Evolutionary conservation across 2,113 vertebrate species (phyloP).

Genomic region (Orthonyx spaldingii): DNA sequence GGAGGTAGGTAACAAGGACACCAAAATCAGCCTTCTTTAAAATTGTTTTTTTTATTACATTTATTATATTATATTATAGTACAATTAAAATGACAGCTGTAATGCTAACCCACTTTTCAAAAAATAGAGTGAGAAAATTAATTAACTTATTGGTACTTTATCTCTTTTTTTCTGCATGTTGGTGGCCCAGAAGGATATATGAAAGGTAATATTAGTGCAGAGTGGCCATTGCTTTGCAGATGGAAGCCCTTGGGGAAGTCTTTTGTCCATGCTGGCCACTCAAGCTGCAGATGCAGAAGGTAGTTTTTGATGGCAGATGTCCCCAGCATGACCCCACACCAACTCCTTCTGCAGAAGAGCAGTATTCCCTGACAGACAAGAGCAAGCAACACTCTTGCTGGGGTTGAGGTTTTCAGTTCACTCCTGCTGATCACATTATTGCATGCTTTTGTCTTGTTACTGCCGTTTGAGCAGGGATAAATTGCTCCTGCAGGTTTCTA

Average conservation of each 20-base stretch:
- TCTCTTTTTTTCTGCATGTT: background rate
- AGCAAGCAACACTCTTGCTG: background rate
- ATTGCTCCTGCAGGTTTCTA: background rate
- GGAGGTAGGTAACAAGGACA: accelerated
- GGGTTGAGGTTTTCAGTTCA: background rate
- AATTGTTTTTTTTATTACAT: too few relatives aligned
- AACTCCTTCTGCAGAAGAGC: background rate
- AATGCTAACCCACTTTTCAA: background rate
- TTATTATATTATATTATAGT: too few relatives aligned
- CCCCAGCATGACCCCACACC: background rate
- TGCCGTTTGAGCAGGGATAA: background rate
- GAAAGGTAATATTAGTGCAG: background rate
- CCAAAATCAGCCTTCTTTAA: background rate
- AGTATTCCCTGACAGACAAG: background rate
- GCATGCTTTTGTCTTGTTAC: background rate
- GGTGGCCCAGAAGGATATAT: background rate
- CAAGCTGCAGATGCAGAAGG: background rate
- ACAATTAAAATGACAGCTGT: too few relatives aligned
- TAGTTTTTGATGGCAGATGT: background rate
- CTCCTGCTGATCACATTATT: background rate
- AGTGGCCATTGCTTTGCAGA: background rate
- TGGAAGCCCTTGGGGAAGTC: background rate
- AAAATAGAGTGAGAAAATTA: background rate
- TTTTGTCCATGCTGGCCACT: background rate
- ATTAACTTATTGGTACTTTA: background rate